Conservation (phyloP, 2,888 invertebrate species). For the Zygogramma bicolorata region DNA sequence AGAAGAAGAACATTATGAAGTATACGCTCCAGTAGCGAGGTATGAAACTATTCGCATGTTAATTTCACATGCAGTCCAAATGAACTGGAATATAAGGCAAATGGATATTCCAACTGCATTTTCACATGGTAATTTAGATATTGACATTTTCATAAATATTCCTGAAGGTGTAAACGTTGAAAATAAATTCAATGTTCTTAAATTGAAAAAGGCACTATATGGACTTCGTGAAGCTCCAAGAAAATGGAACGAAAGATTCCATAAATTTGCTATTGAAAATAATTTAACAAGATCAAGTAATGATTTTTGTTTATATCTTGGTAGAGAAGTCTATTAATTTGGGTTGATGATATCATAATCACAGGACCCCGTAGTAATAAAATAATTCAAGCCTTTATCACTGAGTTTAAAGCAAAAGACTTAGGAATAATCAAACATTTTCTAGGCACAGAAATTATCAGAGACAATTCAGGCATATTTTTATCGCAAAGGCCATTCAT, state of each 20-base stretch:
- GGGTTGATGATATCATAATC: constrained; percentile 1
- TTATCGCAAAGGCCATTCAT: constrained; percentile 22
- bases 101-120: not conserved
- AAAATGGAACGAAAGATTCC: constrained; percentile 33
- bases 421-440: constrained; percentile 33
- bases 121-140: no score
- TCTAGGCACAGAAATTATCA: constrained; percentile 30
- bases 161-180: constrained; percentile 36
- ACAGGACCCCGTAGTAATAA: not conserved
- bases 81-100: not conserved
- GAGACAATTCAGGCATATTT: not conserved
- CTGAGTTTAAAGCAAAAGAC: constrained; percentile 35
- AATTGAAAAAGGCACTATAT: constrained; percentile 44
- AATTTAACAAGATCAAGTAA: constrained; percentile 26
- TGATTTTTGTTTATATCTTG: constrained; percentile 33
- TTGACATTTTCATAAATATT: no score
- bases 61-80: not conserved
- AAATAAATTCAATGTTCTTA: constrained; percentile 31
- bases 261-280: constrained; percentile 34
- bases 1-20: not conserved
- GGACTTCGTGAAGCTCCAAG: constrained; percentile 38
- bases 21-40: not conserved
- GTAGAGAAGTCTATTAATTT: constrained; percentile 1
- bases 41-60: not conserved
- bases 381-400: constrained; percentile 8